Evolutionary conservation across 2,113 vertebrate species (phyloP), one percentile per base, ranked within the genome.

Genomic region (Seriola aureovittata): DNA sequence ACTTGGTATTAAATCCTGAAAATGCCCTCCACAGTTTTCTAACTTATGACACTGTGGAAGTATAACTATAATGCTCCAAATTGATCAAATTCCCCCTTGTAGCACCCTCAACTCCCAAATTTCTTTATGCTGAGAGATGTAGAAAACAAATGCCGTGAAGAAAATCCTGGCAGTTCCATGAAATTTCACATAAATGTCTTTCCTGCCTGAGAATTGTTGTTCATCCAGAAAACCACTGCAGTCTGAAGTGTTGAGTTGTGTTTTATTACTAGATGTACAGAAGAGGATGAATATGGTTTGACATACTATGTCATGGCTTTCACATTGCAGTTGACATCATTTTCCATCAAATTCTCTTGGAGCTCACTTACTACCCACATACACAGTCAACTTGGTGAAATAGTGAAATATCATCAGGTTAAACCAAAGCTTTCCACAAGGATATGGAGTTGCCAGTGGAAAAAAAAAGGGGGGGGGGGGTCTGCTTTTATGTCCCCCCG

Each of bases 1-100:
- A 76, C 80, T 75, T 76, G 19, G 74, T 85, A 78, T 88, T 84
- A 75, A 74, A 89, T 80, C 87, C 80, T 64, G 57, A 85, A 81
- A 75, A 91, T 78, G 75, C 52, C 57, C 36, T 83, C 71, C n/a
- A 40, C 60, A 19, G 71, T 52, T 62, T 79, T 82, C 38, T 78
- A 75, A 58, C 50, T 76, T 72, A 55, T 78, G 72, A 63, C 55
- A 74, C 38, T 71, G 40, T 77, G 48, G 36, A 75, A 82, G 60
- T 65, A 70, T 48, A 71, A 81, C 64, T 62, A 71, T 34, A 71
- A 85, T 76, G 52, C 42, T 71, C 36, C 54, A 68, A 64, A 84
- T 85, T 71, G 59, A 75, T 85, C 68, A 25, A 54, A 16, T 34
- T 65, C 23, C 60, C 50, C 19, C 32, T 73, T 52, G 59, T 59